phyloP scores from a whole-genome alignment of 2,888 invertebrate genomes.

The Rhogogaster chlorosoma region DNA sequence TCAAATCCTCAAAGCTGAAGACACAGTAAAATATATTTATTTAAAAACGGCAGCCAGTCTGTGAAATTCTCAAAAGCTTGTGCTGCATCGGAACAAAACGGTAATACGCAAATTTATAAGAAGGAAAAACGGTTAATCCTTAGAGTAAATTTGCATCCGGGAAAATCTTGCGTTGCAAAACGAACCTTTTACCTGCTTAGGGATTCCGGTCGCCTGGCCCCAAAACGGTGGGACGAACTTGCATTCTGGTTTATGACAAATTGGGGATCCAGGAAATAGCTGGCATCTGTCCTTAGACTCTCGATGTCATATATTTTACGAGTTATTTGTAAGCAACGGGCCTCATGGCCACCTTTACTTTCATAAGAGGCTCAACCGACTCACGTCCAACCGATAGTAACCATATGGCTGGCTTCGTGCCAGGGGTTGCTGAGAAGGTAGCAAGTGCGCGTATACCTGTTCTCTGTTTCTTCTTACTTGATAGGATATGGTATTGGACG shows the following conservation, averaged over 20 bases:
- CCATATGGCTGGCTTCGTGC: conserved; percentile 46
- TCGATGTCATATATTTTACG: conserved; percentile 1
- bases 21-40: not conserved
- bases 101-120: not conserved
- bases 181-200: not conserved
- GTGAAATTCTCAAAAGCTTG: not conserved
- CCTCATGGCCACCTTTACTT: conserved; percentile 38
- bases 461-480: not conserved
- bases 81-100: not conserved
- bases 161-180: conserved; percentile 23
- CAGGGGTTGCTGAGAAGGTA: conserved; percentile 41
- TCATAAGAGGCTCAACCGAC: conserved; percentile 30
- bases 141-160: not conserved
- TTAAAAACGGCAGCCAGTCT: not conserved
- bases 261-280: conserved; percentile 30
- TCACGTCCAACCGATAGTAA: conserved; percentile 44
- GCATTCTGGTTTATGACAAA: conserved; percentile 31
- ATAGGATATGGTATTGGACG: conserved; percentile 27
- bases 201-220: not conserved
- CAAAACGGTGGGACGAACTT: not conserved
- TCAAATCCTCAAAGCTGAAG: not conserved
- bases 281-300: conserved; percentile 32
- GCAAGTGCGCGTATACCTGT: conserved; percentile 28
- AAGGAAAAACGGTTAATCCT: not conserved
- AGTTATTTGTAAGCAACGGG: conserved; percentile 35